phyloP scores from a whole-genome alignment of 2,797 vertebrate species.

The Oreortyx pictus region DNA sequence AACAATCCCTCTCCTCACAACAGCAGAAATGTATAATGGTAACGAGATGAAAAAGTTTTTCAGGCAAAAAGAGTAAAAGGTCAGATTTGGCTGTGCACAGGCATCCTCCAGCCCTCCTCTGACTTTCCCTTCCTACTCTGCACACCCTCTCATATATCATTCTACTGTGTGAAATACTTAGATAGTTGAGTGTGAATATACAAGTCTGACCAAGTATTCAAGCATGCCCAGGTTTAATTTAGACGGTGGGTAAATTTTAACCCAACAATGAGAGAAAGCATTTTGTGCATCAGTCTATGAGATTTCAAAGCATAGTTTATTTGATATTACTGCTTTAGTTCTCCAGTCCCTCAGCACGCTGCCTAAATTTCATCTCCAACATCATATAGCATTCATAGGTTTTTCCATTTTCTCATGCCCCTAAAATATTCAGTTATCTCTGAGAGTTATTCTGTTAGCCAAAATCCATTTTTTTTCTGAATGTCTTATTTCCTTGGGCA shows the following conservation, averaged over 20 bases:
- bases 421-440: not conserved
- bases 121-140: not conserved
- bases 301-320: not conserved
- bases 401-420: slow-evolving; percentile 10
- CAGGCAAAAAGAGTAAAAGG: slow-evolving; percentile 1
- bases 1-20: not conserved
- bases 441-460: not conserved
- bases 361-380: not conserved
- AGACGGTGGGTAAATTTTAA: not conserved
- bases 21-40: not conserved
- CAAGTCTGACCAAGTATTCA: not conserved
- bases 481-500: not conserved
- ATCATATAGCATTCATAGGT: not conserved
- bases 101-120: not conserved
- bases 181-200: not conserved
- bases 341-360: not conserved
- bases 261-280: not conserved
- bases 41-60: not conserved
- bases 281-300: not conserved
- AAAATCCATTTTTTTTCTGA: slow-evolving; percentile 24
- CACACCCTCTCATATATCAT: not conserved
- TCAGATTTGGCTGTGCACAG: not conserved
- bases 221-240: not conserved
- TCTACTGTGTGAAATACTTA: not conserved
- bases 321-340: not conserved